A percentile compares a stretch with the other conserved stretches of the same genome.
These are phyloP conservation scores for Albula goreensis DNA, from an alignment of 2,113 vertebrate species.

Conservation along the genomic window DNA sequence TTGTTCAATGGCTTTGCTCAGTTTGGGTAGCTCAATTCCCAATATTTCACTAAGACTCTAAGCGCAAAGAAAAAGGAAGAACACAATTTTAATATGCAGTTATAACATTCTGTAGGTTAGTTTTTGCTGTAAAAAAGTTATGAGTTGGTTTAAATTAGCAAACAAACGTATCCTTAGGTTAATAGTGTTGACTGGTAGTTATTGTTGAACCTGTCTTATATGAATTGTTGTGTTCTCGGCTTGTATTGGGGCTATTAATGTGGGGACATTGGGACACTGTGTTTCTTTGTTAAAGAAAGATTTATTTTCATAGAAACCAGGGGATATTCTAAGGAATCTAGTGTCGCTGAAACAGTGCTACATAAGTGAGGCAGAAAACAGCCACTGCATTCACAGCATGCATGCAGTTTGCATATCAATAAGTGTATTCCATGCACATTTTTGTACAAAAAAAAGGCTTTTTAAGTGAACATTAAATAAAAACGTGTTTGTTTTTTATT, in stretches of 20 bases:
- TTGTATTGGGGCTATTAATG: background rate
- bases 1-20: background rate
- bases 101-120: background rate
- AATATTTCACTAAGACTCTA: background rate
- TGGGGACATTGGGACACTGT: background rate
- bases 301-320: background rate
- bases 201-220: conserved; percentile 9
- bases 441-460: background rate
- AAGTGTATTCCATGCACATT: background rate
- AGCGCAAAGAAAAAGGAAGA: background rate
- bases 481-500: background rate
- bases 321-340: background rate
- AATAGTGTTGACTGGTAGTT: conserved; percentile 31
- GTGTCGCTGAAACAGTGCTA: background rate
- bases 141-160: background rate
- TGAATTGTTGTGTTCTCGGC: conserved; percentile 14
- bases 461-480: background rate
- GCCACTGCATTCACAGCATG: background rate
- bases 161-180: conserved; percentile 19
- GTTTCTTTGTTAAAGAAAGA: background rate
- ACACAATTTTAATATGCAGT: no score
- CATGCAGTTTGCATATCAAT: background rate
- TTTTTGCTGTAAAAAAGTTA: conserved; percentile 7
- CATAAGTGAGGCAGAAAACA: background rate
- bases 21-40: background rate